phyloP scores from a whole-genome alignment of 2,797 vertebrate genomes.

The Cossypha caffra region DNA sequence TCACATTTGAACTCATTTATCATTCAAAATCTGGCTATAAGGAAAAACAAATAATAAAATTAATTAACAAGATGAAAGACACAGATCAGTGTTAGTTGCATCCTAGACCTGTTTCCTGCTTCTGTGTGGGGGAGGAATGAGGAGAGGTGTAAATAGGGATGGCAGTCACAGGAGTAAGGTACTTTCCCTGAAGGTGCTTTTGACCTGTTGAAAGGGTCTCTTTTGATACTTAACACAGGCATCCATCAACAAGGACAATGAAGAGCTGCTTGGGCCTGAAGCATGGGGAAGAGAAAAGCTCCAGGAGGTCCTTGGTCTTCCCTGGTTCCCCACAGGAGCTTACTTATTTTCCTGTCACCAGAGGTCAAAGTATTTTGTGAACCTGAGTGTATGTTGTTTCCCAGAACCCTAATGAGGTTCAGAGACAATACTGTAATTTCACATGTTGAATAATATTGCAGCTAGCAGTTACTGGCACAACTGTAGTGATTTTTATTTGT shows the following conservation, averaged over 20 bases:
- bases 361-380: neutral
- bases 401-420: neutral
- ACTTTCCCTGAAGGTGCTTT: neutral
- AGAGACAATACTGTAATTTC: neutral
- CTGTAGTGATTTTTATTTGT: neutral
- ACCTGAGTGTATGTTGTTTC: neutral
- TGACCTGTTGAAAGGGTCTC: neutral
- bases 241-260: neutral
- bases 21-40: neutral
- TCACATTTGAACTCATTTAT: neutral
- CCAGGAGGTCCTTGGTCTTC: neutral
- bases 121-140: neutral
- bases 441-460: neutral
- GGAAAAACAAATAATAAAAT: slow-evolving; percentile 11
- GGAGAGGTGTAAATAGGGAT: neutral
- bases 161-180: neutral
- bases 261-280: neutral
- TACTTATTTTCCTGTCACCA: neutral
- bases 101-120: neutral
- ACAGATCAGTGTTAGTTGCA: neutral
- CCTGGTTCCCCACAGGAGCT: neutral
- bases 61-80: slow-evolving; percentile 20
- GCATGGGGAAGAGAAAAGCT: neutral
- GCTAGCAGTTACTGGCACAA: neutral
- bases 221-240: neutral